A percentile compares a stretch with the other conserved stretches of the same genome.
Conservation (phyloP, 2,113 vertebrate genomes). For the Psittacus erithacus region DNA sequence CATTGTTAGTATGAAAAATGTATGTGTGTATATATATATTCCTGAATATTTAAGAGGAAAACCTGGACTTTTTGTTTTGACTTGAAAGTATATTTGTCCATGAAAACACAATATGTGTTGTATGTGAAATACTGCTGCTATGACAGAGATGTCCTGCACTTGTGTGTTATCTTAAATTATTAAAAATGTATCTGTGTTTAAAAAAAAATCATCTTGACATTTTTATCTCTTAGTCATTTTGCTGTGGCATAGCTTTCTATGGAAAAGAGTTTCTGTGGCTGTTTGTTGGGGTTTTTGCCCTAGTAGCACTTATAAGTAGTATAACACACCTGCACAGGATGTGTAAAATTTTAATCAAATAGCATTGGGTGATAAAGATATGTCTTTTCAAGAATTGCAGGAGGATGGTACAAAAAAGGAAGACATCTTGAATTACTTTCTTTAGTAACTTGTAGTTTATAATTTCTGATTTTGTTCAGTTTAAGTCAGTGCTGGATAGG, state of each 20-base stretch:
- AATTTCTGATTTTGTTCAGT: background rate
- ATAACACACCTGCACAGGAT: background rate
- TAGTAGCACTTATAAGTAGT: background rate
- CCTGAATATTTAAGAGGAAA: background rate
- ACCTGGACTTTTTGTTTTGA: background rate
- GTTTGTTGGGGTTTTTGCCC: background rate
- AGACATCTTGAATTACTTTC: constrained; percentile 51
- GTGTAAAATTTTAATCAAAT: background rate
- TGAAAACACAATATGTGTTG: background rate
- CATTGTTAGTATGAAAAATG: background rate
- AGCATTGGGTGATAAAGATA: background rate
- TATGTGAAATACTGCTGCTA: background rate
- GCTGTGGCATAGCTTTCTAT: background rate
- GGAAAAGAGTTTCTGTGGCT: background rate
- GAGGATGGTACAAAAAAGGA: background rate
- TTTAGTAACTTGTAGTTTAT: background rate
- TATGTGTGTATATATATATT: background rate
- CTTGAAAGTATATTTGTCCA: background rate
- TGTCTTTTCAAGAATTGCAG: background rate
- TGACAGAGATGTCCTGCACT: background rate
- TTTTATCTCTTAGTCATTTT: constrained; percentile 22
- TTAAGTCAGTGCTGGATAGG: background rate
- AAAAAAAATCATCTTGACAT: background rate
- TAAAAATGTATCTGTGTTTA: background rate
- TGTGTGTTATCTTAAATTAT: background rate